A percentile compares a stretch with the other conserved stretches of the same genome.
Conservation (phyloP, 2,888 invertebrate species). For the Chaetogeoica ovagalla region DNA sequence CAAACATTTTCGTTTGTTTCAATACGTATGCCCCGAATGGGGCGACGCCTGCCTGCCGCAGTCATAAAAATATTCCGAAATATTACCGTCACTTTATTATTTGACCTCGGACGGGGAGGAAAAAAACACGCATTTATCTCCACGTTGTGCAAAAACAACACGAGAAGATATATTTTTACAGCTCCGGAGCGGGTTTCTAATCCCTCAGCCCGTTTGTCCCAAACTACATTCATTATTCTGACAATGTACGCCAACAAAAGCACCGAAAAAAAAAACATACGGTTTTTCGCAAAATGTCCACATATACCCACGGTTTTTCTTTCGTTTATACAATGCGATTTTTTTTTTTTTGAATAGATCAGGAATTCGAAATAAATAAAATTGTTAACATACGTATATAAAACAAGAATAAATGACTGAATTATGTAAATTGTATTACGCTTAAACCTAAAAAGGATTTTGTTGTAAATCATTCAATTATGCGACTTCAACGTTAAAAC, state of each 20-base stretch:
- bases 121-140: slow-evolving; percentile 49
- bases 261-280: slow-evolving; percentile 37
- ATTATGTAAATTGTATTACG: slow-evolving; percentile 35
- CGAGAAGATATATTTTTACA: slow-evolving; percentile 41
- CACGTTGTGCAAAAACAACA: slow-evolving; percentile 30
- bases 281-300: slow-evolving; percentile 46
- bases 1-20: slow-evolving; percentile 26
- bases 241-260: slow-evolving; percentile 48
- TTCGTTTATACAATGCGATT: slow-evolving; percentile 48
- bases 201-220: slow-evolving; percentile 49
- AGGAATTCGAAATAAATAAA: slow-evolving; percentile 41
- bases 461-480: slow-evolving; percentile 28
- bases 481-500: slow-evolving; percentile 6
- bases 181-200: slow-evolving; percentile 35
- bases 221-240: slow-evolving; percentile 51
- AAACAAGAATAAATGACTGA: slow-evolving; percentile 7
- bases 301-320: slow-evolving; percentile 34
- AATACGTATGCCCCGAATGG: slow-evolving; percentile 8
- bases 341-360: slow-evolving; percentile 40
- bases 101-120: slow-evolving; percentile 14
- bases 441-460: slow-evolving; percentile 15
- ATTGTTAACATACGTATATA: slow-evolving; percentile 34
- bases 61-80: slow-evolving; percentile 31
- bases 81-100: slow-evolving; percentile 45
- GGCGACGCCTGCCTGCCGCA: not conserved